Percentiles rank a stretch among this genome's conserved stretches.
Conservation (phyloP, 2,888 invertebrate genomes). For the Matsumyia berberina region DNA sequence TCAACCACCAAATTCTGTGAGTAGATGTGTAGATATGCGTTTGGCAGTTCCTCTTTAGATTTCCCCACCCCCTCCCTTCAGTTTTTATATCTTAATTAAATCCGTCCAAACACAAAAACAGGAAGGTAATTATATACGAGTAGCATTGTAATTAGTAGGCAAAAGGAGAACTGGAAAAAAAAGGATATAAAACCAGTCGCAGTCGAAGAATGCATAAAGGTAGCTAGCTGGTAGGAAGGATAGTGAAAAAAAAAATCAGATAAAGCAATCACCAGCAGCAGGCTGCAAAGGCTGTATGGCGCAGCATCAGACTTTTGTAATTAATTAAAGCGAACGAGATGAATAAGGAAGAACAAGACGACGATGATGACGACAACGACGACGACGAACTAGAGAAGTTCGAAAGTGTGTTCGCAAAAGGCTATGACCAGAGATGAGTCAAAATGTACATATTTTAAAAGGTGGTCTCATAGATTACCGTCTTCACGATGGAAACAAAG, state of each 20-base stretch:
- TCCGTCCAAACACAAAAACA: slow-evolving; percentile 65
- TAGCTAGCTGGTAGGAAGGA: slow-evolving; percentile 22
- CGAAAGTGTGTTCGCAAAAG: slow-evolving; percentile 41
- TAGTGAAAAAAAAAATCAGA: slow-evolving; percentile 35
- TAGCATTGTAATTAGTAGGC: slow-evolving; percentile 71
- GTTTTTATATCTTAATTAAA: slow-evolving; percentile 70
- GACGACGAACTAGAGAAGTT: slow-evolving; percentile 7
- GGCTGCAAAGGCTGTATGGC: slow-evolving; percentile 11
- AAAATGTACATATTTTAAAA: slow-evolving; percentile 51
- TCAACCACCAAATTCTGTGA: slow-evolving; percentile 22
- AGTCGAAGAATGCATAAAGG: slow-evolving; percentile 44
- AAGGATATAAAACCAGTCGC: slow-evolving; percentile 45
- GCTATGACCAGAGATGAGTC: slow-evolving; percentile 52
- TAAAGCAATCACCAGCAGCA: slow-evolving; percentile 69
- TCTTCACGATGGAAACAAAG: background rate
- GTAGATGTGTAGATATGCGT: slow-evolving; percentile 43
- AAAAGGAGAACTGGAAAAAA: slow-evolving; percentile 58
- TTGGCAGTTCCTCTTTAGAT: slow-evolving; percentile 51
- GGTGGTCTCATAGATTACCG: slow-evolving; percentile 49
- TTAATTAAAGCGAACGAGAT: slow-evolving; percentile 72
- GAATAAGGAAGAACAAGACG: slow-evolving; percentile 46
- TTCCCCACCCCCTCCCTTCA: background rate
- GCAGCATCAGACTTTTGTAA: slow-evolving; percentile 66
- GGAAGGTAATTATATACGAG: slow-evolving; percentile 64
- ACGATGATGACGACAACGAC: background rate